Evolutionary conservation across 2,888 invertebrate genomes (phyloP), one percentile per base, ranked within the genome.

Genomic region (Diploptera punctata): DNA sequence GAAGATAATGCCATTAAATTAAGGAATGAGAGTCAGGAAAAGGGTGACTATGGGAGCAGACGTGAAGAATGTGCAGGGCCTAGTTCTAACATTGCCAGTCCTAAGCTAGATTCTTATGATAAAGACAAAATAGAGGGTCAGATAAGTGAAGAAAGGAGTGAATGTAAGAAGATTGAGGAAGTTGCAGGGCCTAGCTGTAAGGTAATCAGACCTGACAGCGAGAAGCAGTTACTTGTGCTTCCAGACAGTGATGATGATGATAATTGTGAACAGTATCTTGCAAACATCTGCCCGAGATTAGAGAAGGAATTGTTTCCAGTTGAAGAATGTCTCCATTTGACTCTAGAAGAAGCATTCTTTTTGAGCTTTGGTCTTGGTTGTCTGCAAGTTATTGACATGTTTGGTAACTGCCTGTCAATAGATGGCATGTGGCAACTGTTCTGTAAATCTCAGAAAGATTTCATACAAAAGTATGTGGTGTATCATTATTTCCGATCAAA

Each of bases 401-500:
- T 86, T 65, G 86, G 86, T 24, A 83, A 83, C 69, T 74, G 84
- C 62, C 79, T 93, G 3, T 83, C 81, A 72, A 83, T 87, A 73
- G 81, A 84, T 52, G 81, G 86, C 73, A 83, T 88, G 49, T 89
- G 93, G 88, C 80, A 85, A 10, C 78, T 86, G 47, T 93, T 93
- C 79, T 81, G 81, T 67, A 80, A 85, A 65, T 82, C 83, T 18
- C 89, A 93, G 78, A 79, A 81, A 19, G 82, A 86, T 74, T 95
- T 95, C 83, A 75, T 88, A 9, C 83, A 85, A 57, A 90, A 89
- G 79, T 93, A 97, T 83, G 87, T 92, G 33, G 91, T 90, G 0
- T 98, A 96, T 82, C 90, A 94, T 81, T 92, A 95, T 82, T 93
- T 92, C 80, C 88, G 94, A 77, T 89, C 92, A n/a, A 94, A 93